Base-by-base conservation (phyloP, 2,797 vertebrate genomes). In the Gambusia yucatana region DNA sequence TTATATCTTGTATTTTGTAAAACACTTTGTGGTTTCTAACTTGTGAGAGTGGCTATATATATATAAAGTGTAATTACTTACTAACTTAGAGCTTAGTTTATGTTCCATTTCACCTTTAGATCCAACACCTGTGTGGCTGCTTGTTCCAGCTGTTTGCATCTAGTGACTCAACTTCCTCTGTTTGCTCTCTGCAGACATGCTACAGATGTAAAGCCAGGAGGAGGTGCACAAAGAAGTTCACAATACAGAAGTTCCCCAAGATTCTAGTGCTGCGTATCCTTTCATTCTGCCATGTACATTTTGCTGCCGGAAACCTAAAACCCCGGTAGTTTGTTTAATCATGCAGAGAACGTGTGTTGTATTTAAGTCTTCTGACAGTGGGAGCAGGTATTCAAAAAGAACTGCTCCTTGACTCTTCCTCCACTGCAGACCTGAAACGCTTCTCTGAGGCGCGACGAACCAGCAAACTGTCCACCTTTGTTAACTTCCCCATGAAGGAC, bases 231-330 rank as follows among this genome's bases (percentile, higher is more conserved):
- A 99, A 99, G 95, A 99, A 99, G 93, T 99, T 99, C 95, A 99
- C 97, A 63, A 92, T 99, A 93, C 98, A 99, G 95, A 98, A 97
- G 94, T 99, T 99, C 88, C 98, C 98, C 81, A 99, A 98, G 94
- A 98, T 99, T 90, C 92, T 99, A 93, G 98, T 99, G 91, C 96
- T 99, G 77, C 98, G 98, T 99, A 99, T 99, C 98, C 97, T 98
- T 96, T 84, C 3, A 14, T 55, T 48, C 39, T 1, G 7, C 0
- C 20, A 22, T 41, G 33, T 10, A 39, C 20, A 2, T 41, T 67
- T 67, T 39, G 20, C 61, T 63, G 16, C 1, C 3, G 7, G 7
- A 63, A 61, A 30, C 30, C 59, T 17, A 33, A 33, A 33, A 61
- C 17, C 30, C 1, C 33, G 36, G 33, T 22, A 20, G 30, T 36